These are phyloP conservation scores for Drosophila ironensis DNA, from an alignment of 1,140 invertebrate species.

Conservation along the genomic window DNA sequence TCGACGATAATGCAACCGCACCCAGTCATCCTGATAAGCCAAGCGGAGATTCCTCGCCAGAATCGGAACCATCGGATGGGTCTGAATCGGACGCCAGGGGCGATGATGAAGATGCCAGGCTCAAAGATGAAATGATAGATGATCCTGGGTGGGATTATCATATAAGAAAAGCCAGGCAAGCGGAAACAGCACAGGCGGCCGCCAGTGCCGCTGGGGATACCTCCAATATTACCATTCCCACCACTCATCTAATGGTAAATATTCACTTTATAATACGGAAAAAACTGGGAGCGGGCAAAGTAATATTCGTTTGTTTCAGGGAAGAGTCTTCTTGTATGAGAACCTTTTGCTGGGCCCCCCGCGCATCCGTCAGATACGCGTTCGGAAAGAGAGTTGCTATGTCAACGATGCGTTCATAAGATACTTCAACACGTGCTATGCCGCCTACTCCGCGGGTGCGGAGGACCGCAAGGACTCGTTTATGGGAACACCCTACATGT, in stretches of 20 bases:
- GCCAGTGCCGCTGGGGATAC: too few relatives aligned
- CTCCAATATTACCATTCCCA: neutral
- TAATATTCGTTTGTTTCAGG: neutral
- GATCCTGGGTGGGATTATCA: too few relatives aligned
- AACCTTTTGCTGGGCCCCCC: slow-evolving; percentile 70
- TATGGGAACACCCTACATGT: slow-evolving; percentile 16
- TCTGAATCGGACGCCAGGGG: too few relatives aligned
- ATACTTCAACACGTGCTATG: slow-evolving; percentile 71
- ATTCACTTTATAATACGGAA: neutral
- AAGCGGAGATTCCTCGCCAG: too few relatives aligned
- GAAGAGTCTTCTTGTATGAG: slow-evolving; percentile 56
- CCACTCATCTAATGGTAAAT: neutral
- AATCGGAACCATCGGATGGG: too few relatives aligned
- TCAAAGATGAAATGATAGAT: too few relatives aligned
- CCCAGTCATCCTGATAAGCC: too few relatives aligned
- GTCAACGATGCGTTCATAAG: slow-evolving; percentile 67
- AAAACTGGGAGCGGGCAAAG: neutral
- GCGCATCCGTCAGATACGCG: slow-evolving; percentile 66
- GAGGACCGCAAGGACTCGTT: slow-evolving; percentile 20
- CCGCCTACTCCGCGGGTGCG: slow-evolving; percentile 17
- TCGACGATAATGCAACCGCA: too few relatives aligned
- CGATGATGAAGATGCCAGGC: too few relatives aligned
- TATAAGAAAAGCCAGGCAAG: too few relatives aligned
- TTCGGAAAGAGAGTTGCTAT: slow-evolving; percentile 52
- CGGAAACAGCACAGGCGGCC: too few relatives aligned